Evolutionary conservation across 2,888 invertebrate species (phyloP).

Genomic region (Malthinus flaveolus): DNA sequence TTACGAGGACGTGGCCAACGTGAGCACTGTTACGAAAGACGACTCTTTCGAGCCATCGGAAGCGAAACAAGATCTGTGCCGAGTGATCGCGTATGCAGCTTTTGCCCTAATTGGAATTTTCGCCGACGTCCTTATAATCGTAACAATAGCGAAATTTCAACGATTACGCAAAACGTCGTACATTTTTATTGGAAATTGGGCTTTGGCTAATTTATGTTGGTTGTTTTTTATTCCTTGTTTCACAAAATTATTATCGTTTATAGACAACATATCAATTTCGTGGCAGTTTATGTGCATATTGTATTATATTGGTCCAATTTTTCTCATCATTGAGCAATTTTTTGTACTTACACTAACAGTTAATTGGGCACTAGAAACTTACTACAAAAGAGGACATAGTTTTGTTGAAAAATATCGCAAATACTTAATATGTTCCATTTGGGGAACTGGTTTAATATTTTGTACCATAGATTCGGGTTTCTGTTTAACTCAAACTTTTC

Average conservation of each 20-base stretch:
- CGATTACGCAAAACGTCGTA: constrained; percentile 9
- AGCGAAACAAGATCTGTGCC: neutral
- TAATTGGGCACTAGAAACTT: constrained; percentile 7
- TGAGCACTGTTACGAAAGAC: no score
- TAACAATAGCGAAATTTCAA: constrained; percentile 12
- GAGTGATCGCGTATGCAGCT: constrained; percentile 7
- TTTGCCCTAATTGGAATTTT: constrained; percentile 10
- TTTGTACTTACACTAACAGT: constrained; percentile 1
- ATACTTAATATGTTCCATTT: constrained; percentile 3
- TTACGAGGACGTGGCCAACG: no score
- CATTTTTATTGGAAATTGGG: constrained; percentile 24
- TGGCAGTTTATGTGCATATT: constrained; percentile 3
- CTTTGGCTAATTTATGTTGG: constrained; percentile 12
- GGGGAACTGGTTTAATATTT: constrained; percentile 1
- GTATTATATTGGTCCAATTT: neutral
- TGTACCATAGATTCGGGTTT: neutral
- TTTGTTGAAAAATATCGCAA: neutral
- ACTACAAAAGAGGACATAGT: constrained; percentile 4
- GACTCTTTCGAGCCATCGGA: no score
- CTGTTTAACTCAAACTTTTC: neutral
- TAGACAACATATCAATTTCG: neutral
- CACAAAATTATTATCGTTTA: constrained; percentile 8
- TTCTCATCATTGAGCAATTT: neutral
- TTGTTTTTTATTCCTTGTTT: constrained; percentile 8
- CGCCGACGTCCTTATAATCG: constrained; percentile 11